Conservation (phyloP, 2,888 invertebrate genomes). For the Archips xylosteana region DNA sequence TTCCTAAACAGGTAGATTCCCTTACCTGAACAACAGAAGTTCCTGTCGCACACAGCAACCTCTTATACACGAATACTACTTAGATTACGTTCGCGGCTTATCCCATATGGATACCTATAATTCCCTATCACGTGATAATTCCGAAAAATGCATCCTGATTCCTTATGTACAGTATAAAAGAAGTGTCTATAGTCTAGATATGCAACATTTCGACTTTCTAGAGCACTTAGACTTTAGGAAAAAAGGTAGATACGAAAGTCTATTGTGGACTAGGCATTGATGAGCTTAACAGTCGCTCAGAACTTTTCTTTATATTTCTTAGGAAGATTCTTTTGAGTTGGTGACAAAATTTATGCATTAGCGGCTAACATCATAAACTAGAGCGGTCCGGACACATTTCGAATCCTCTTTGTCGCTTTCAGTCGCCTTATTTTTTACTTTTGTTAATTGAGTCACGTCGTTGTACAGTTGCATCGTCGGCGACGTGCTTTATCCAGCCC, state of each 20-base stretch:
- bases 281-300: not conserved
- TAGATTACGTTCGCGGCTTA: too few relatives aligned
- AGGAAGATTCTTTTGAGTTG: not conserved
- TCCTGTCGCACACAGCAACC: not conserved
- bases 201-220: too few relatives aligned
- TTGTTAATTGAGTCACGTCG: conserved; percentile 41
- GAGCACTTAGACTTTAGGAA: too few relatives aligned
- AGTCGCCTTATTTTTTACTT: conserved; percentile 28
- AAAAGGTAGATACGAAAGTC: too few relatives aligned
- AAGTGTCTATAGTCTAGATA: too few relatives aligned
- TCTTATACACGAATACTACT: too few relatives aligned
- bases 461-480: conserved; percentile 25
- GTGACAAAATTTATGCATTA: conserved; percentile 1
- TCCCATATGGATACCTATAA: too few relatives aligned
- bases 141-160: too few relatives aligned
- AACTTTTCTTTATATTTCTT: not conserved
- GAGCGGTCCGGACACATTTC: conserved; percentile 9
- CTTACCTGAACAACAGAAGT: not conserved
- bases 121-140: too few relatives aligned
- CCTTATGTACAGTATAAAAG: too few relatives aligned
- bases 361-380: conserved; percentile 6
- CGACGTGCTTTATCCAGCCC: conserved; percentile 56
- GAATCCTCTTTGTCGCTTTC: conserved; percentile 20
- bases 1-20: not conserved
- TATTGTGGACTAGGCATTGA: too few relatives aligned